Evolutionary conservation across 1,140 invertebrate genomes (phyloP), one percentile per base, ranked within the genome.

Genomic region (Cepaea nemoralis): DNA sequence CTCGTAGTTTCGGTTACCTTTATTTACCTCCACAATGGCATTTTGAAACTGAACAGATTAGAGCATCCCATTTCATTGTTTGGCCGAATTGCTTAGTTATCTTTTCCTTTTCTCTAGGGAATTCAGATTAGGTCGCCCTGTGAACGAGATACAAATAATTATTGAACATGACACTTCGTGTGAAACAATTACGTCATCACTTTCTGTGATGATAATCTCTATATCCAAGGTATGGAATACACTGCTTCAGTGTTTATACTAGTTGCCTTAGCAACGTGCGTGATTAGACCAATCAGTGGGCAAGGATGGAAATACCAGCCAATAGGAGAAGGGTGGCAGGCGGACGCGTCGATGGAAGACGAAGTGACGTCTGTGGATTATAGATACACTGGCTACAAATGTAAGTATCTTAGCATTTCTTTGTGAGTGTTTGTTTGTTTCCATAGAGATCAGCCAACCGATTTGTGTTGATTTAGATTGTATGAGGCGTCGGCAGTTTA

Each of bases 301-400:
- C 77, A 79, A 40, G 77, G 59, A 45, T 79, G 77, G 77, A 79
- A 24, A 16, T 79, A 69, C 33, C 77, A 69, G 42, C 63, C 77
- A 79, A 79, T 79, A 35, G 77, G 77, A 79, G 63, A 79, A 12
- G 77, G 77, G 24, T 79, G 59, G 59, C 77, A 79, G 33, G 31
- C 77, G 42, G 77, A 79, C 27, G 77, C 10, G 0, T 0, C 37
- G 5, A 31, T 5, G 40, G 40, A 79, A 39, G 66, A 79, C 2
- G 77, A 69, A 42, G 66, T 69, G n/a, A 27, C 16, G 16, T 35
- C 48, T 33, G 8, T 42, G 35, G 77, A 79, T 69, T 79, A 69
- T 40, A 39, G 77, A n/a, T 79, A 45, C 66, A 69, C 70, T 39
- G 48, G 40, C 40, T 79, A 79, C 48, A 27, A 35, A 39, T 39